Percentiles rank a stretch among this genome's conserved stretches.
phyloP scores from a whole-genome alignment of 2,797 vertebrate species.

The Anniella stebbinsi region DNA sequence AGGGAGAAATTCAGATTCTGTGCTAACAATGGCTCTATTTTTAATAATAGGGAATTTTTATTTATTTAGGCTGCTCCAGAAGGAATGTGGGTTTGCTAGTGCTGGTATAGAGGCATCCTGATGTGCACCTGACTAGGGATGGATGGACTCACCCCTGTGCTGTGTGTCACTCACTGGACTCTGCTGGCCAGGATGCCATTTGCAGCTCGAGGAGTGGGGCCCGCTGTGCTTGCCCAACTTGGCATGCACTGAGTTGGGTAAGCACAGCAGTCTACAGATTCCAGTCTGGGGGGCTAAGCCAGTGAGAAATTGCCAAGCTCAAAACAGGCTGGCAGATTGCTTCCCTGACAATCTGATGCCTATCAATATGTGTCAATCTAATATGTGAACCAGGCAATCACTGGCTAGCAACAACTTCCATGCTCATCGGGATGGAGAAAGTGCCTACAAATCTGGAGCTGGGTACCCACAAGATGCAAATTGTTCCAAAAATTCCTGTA shows the following conservation, averaged over 20 bases:
- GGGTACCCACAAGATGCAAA: neutral
- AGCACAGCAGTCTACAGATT: no score
- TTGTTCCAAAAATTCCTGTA: neutral
- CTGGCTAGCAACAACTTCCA: neutral
- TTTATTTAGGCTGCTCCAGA: constrained; percentile 14
- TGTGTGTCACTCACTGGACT: no score
- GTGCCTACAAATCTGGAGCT: neutral
- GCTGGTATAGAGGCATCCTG: neutral
- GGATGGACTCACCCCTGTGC: no score
- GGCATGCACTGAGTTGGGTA: no score
- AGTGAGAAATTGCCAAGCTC: no score
- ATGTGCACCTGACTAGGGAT: neutral
- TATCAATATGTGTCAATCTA: no score
- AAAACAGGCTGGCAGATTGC: no score
- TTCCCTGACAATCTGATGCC: neutral
- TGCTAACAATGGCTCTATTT: constrained; percentile 58
- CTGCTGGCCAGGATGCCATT: no score
- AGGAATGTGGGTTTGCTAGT: neutral
- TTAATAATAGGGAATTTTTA: no score
- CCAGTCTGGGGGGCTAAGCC: no score
- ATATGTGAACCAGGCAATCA: neutral
- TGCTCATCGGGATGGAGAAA: neutral
- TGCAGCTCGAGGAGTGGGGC: no score
- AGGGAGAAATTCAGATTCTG: constrained; percentile 59
- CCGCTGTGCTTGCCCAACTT: no score